Evolutionary conservation across 1,140 invertebrate species (phyloP).

Genomic region (Ceratina calcarata): DNA sequence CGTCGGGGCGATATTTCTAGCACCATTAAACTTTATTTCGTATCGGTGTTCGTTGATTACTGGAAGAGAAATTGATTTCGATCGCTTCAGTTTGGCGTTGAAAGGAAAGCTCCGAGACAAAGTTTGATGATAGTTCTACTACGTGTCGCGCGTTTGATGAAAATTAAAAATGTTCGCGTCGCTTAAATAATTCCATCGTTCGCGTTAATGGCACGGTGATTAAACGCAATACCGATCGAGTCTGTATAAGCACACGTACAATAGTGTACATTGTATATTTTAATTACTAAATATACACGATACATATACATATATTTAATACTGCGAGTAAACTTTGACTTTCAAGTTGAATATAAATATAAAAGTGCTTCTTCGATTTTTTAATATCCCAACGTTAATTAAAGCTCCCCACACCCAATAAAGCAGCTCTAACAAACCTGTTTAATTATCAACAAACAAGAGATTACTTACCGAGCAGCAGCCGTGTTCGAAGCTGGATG

Average conservation of each 20-base stretch:
- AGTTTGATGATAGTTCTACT: neutral
- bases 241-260: neutral
- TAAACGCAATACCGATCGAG: slow-evolving; percentile 30
- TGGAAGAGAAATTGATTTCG: neutral
- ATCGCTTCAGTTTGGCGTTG: neutral
- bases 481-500: neutral
- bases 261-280: too few relatives aligned
- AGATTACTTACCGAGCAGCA: neutral
- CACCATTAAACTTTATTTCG: slow-evolving; percentile 1
- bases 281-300: too few relatives aligned
- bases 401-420: neutral
- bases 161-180: slow-evolving; percentile 2
- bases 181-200: neutral
- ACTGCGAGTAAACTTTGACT: too few relatives aligned
- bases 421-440: neutral
- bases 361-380: too few relatives aligned
- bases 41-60: too few relatives aligned
- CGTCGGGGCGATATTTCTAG: neutral
- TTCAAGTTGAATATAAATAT: too few relatives aligned
- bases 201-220: neutral
- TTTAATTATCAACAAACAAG: slow-evolving; percentile 9
- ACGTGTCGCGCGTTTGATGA: neutral
- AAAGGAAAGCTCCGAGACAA: neutral
- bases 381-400: too few relatives aligned
- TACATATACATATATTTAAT: too few relatives aligned